Conservation (phyloP, 1,140 invertebrate species). For the Lucilia sericata region DNA sequence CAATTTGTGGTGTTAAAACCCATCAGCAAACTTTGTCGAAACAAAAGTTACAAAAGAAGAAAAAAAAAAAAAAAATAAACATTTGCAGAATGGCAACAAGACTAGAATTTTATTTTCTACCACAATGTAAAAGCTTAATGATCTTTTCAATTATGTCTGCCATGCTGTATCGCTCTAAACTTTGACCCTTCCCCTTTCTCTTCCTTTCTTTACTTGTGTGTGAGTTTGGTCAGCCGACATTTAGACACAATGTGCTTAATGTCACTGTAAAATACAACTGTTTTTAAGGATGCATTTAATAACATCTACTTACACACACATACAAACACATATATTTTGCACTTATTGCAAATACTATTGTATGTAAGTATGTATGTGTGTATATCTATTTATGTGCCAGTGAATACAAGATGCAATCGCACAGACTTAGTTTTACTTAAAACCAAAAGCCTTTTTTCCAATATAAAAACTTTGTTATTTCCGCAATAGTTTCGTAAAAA, state of each 20-base stretch:
- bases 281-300: background rate
- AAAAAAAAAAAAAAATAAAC: constrained; percentile 8
- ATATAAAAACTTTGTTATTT: constrained; percentile 1
- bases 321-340: too few species aligned
- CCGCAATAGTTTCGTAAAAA: background rate
- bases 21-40: constrained; percentile 21
- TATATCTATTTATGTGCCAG: background rate
- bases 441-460: background rate
- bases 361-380: background rate
- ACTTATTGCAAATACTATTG: background rate
- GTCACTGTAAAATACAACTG: constrained; percentile 30
- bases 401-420: background rate
- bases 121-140: constrained; percentile 40
- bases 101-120: constrained; percentile 3
- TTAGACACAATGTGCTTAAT: constrained; percentile 41
- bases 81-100: background rate
- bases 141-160: constrained; percentile 43
- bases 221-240: constrained; percentile 21
- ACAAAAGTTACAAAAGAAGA: background rate
- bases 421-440: background rate
- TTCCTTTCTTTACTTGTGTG: background rate
- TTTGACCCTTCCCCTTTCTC: background rate
- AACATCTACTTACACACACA: background rate
- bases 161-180: background rate
- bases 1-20: constrained; percentile 32